phyloP scores from a whole-genome alignment of 2,797 vertebrate genomes.

The Girardinus metallicus region DNA sequence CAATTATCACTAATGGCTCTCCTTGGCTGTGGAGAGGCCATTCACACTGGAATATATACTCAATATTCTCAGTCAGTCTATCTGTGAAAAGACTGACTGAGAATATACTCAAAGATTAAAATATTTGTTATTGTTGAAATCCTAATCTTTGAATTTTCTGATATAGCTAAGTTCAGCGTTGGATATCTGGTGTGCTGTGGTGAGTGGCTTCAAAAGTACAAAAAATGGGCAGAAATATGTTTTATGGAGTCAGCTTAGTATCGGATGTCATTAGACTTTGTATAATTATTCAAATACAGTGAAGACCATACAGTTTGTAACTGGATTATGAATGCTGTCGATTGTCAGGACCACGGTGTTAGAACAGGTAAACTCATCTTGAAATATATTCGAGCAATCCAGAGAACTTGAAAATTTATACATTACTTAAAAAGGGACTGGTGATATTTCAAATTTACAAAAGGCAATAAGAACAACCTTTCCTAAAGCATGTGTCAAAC shows the following conservation, averaged over 20 bases:
- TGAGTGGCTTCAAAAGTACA: slow-evolving; percentile 21
- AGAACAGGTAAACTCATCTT: not conserved
- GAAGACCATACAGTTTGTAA: slow-evolving; percentile 3
- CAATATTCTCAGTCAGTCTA: no score
- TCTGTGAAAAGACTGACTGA: not conserved
- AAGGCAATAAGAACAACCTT: not conserved
- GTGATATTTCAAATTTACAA: not conserved
- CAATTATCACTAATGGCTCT: slow-evolving; percentile 42
- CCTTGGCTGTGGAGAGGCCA: slow-evolving; percentile 22
- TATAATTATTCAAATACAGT: slow-evolving; percentile 35
- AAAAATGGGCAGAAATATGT: slow-evolving; percentile 7
- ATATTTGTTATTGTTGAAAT: not conserved
- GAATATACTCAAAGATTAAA: not conserved
- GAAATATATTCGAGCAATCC: not conserved
- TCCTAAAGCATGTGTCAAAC: not conserved
- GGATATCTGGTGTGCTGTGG: not conserved
- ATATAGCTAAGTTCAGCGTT: slow-evolving; percentile 1
- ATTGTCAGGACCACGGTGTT: slow-evolving; percentile 9
- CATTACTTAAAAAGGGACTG: not conserved
- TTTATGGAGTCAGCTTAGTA: slow-evolving; percentile 25
- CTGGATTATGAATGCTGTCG: not conserved
- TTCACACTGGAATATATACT: slow-evolving; percentile 11
- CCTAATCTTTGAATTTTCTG: not conserved
- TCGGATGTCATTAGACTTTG: slow-evolving; percentile 24
- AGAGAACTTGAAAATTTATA: not conserved